Evolutionary conservation across 2,113 vertebrate genomes (phyloP).

Genomic region (Seriola aureovittata): DNA sequence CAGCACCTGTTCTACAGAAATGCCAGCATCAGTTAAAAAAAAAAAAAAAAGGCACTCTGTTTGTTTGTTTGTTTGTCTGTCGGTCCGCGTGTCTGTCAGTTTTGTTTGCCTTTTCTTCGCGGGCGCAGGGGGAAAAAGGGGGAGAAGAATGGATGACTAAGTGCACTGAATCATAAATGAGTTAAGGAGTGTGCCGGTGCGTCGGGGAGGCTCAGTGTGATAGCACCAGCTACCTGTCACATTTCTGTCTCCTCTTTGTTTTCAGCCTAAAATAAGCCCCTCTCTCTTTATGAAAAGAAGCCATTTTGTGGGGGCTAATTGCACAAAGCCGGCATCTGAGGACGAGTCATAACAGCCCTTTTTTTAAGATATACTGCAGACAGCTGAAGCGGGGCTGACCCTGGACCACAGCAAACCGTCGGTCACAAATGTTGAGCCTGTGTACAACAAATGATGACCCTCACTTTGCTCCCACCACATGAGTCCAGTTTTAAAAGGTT

Average conservation of each 20-base stretch:
- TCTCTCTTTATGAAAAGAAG: conserved; percentile 79
- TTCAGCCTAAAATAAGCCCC: conserved; percentile 20
- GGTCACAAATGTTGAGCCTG: conserved; percentile 17
- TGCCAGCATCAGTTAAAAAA: conserved; percentile 63
- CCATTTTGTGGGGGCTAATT: conserved; percentile 41
- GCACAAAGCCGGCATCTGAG: conserved; percentile 33
- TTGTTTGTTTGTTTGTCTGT: conserved; percentile 56
- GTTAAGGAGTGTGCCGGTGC: conserved; percentile 51
- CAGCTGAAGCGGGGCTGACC: conserved; percentile 26
- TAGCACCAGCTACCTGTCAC: conserved; percentile 62
- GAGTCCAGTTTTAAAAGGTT: conserved; percentile 23
- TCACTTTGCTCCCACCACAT: conserved; percentile 17
- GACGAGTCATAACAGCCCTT: conserved; percentile 38
- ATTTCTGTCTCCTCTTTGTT: conserved; percentile 41
- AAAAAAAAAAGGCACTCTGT: conserved; percentile 30
- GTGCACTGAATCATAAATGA: conserved; percentile 73
- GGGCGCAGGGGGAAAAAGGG: conserved; percentile 13
- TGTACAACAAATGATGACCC: conserved; percentile 25
- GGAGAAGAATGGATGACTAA: conserved; percentile 52
- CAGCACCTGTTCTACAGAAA: conserved; percentile 61
- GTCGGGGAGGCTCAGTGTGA: conserved; percentile 44
- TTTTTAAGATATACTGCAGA: conserved; percentile 38
- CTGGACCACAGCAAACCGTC: conserved; percentile 17
- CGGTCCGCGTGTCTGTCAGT: conserved; percentile 47
- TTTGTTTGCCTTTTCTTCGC: conserved; percentile 59